Evolutionary conservation across 2,888 invertebrate species (phyloP), one percentile per base, ranked within the genome.

Genomic region (Cloeon dipterum): DNA sequence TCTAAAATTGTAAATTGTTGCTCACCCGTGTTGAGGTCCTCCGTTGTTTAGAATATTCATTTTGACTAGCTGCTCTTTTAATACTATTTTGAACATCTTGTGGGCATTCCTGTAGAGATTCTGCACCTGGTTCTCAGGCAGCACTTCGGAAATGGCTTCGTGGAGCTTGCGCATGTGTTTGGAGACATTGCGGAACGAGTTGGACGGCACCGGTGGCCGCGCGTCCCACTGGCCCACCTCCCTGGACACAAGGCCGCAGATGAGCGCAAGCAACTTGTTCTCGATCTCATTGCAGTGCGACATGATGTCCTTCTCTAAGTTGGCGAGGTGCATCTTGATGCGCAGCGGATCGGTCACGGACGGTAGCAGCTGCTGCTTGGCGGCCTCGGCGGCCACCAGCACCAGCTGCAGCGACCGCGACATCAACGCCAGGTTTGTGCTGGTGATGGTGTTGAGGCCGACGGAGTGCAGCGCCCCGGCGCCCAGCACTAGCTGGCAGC

Each of bases 391-490:
- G 43, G 81, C 61, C 77, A 79, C 81, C 38, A 81, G 57, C 33
- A 88, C 64, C 18, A 88, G 65, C 49, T 86, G 82, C 21, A 88
- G 57, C 20, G 83, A 82, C 46, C 86, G 65, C 11, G 81, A 79
- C 1, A 83, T 78, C 44, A 88, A 58, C 8, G 83, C 91, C 48
- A 98, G 63, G 60, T 94, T 93, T 23, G 83, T 82, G 48, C 86
- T 91, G 4, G 93, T 89, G 44, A 93, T 93, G 19, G 86, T 89
- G 59, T 86, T 86, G 37, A 88, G 60, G 4, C 94, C 94, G 25
- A 91, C 91, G 43, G 88, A 76, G 50, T 86, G 81, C 51, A 96
- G 70, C 5, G 98, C 96, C 32, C 94, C 94, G 26, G 94, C 96
- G 32, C 94, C 96, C 38, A 98, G 64, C 38, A 98, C 85, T 46